Evolutionary conservation across 2,113 vertebrate genomes (phyloP), one percentile per base, ranked within the genome.

Genomic region (Dolichotis patagonum): DNA sequence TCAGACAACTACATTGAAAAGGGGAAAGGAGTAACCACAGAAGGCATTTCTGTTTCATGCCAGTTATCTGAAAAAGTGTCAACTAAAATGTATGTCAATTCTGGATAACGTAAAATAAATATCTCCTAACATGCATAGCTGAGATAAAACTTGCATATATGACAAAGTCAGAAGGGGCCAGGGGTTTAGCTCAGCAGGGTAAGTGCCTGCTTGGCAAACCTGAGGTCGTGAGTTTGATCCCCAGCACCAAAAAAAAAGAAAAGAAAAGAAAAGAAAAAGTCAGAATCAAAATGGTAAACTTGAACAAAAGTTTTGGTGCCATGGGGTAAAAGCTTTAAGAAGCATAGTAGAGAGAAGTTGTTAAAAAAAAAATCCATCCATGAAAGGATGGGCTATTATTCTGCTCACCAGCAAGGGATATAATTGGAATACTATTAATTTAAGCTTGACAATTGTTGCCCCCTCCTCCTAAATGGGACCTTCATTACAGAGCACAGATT

Each of bases 61-160:
- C 87, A 71, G 8, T 56, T 62, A 62, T 93, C 60, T 71, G 38
- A 43, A 86, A 93, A 95, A 19, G 30, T 14, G 10, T 86, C 75
- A 65, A 26, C 49, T 85, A 43, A 90, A 90, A 90, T 90, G 88
- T 26, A n/a, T 56, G 32, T 49, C 60, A 56, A 77, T 91, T 80
- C 62, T 96, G 67, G 62, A 54, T 84, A 83, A 94, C 81, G 94
- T 71, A 26, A 41, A 69, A 65, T 28, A 86, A 92, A 71, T 87
- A 84, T 49, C 43, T 26, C 65, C 69, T 86, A 91, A 85, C 80
- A 83, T 56, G 9, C 32, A 49, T 58, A 92, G 52, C 82, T 82
- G 85, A 87, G 67, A 49, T 71, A 30, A 86, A 73, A 65, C 56
- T 80, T 52, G 58, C 30, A 89, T 19, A 35, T 22, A 60, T 38